A percentile compares a stretch with the other conserved stretches of the same genome.
Conservation (phyloP, 2,113 vertebrate genomes). For the Emydocephalus ijimae region DNA sequence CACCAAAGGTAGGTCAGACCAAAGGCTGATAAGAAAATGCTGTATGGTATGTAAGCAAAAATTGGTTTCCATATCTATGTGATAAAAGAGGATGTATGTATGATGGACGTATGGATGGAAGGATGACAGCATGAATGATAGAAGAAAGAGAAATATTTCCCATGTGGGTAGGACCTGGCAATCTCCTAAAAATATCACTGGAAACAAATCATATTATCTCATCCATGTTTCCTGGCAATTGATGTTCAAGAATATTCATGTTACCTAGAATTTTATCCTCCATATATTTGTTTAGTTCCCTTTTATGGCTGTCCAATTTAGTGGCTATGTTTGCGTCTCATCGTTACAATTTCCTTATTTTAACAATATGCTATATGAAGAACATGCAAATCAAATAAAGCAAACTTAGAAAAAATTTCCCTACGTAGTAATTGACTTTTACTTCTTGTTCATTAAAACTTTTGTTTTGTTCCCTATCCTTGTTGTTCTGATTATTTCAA, state of each 20-base stretch:
- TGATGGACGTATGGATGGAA: not conserved
- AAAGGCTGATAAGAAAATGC: not conserved
- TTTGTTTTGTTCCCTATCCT: not conserved
- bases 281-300: not conserved
- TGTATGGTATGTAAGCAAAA: not conserved
- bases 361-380: not conserved
- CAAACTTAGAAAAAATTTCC: not conserved
- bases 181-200: not conserved
- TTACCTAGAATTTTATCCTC: not conserved
- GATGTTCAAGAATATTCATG: not conserved
- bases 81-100: not conserved
- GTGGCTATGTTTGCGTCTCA: not conserved
- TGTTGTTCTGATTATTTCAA: not conserved
- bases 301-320: not conserved
- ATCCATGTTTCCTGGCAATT: not conserved
- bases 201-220: not conserved
- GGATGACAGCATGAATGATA: not conserved
- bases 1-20: not conserved
- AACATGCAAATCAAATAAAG: not conserved
- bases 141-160: not conserved
- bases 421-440: not conserved
- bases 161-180: not conserved
- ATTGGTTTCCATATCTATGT: not conserved
- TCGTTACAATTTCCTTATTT: not conserved
- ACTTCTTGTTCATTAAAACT: not conserved